These are phyloP conservation scores for Dinothrombium tinctorium DNA, from an alignment of 1,140 invertebrate genomes.

Conservation along the genomic window DNA sequence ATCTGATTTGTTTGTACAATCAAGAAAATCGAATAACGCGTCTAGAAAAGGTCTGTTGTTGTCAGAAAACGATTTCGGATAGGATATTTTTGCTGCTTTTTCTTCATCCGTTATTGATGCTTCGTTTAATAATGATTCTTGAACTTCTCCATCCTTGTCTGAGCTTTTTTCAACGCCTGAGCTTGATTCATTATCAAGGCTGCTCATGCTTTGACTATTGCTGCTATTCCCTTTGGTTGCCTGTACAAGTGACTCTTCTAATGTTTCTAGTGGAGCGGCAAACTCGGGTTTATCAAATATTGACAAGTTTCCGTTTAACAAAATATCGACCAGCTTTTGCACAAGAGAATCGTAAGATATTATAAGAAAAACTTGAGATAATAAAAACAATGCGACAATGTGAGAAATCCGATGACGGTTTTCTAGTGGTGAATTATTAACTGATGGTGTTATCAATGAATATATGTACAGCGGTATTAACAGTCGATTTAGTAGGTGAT, in stretches of 20 bases:
- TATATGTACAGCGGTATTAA: constrained; percentile 46
- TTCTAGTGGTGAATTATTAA: neutral
- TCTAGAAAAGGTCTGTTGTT: constrained; percentile 55
- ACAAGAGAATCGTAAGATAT: constrained; percentile 67
- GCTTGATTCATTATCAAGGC: neutral
- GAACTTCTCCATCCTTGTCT: neutral
- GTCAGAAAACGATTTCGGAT: neutral
- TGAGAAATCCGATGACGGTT: constrained; percentile 44
- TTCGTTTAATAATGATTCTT: neutral
- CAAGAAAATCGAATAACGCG: constrained; percentile 48
- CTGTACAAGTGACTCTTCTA: constrained; percentile 38
- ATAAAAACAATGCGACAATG: constrained; percentile 66
- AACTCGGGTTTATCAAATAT: constrained; percentile 22
- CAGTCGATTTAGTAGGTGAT: constrained; percentile 76
- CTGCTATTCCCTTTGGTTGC: neutral
- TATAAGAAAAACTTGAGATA: constrained; percentile 87
- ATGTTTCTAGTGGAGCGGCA: constrained; percentile 34
- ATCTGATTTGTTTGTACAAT: constrained; percentile 56
- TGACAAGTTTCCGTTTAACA: constrained; percentile 37
- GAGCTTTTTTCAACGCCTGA: neutral
- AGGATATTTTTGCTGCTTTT: constrained; percentile 25
- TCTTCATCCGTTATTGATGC: constrained; percentile 62
- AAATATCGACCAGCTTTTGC: constrained; percentile 59
- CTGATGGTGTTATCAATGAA: constrained; percentile 4
- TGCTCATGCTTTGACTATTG: neutral